phyloP scores from a whole-genome alignment of 2,113 vertebrate species.

The Anseranas semipalmata region DNA sequence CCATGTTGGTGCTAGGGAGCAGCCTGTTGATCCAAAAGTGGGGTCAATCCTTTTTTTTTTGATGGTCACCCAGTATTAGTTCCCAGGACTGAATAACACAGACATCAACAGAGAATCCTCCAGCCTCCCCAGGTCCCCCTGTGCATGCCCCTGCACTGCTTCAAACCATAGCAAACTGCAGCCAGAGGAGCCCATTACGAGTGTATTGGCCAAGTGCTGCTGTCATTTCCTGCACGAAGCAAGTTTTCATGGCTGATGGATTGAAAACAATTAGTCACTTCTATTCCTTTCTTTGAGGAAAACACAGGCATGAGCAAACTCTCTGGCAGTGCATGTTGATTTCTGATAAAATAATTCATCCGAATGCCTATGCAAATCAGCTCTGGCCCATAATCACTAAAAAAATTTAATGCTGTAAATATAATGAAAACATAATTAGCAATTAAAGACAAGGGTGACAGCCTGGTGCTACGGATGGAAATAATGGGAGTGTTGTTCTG shows the following conservation, averaged over 20 bases:
- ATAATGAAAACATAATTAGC: constrained; percentile 38
- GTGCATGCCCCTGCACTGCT: fast-evolving
- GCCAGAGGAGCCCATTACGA: not conserved
- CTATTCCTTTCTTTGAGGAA: not conserved
- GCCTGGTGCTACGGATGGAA: not conserved
- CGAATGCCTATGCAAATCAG: constrained; percentile 3
- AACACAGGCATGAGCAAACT: not conserved
- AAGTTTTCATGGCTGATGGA: not conserved
- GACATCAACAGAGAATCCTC: not conserved
- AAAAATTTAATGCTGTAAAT: constrained; percentile 23
- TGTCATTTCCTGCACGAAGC: not conserved
- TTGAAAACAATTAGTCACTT: not conserved
- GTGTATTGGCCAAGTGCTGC: not conserved
- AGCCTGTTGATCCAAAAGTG: not conserved
- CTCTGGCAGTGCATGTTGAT: not conserved
- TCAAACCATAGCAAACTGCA: not conserved
- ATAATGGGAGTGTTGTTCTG: not conserved
- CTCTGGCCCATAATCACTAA: not conserved
- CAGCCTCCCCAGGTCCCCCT: too few relatives aligned
- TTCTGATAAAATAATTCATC: constrained; percentile 24
- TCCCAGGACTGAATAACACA: not conserved
- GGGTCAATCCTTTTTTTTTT: not conserved
- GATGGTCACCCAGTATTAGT: too few relatives aligned
- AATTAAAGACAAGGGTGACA: constrained; percentile 35
- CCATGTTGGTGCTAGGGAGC: not conserved